A percentile compares a stretch with the other conserved stretches of the same genome.
Evolutionary conservation across 1,140 invertebrate genomes (phyloP).

Genomic region (Galleria mellonella): DNA sequence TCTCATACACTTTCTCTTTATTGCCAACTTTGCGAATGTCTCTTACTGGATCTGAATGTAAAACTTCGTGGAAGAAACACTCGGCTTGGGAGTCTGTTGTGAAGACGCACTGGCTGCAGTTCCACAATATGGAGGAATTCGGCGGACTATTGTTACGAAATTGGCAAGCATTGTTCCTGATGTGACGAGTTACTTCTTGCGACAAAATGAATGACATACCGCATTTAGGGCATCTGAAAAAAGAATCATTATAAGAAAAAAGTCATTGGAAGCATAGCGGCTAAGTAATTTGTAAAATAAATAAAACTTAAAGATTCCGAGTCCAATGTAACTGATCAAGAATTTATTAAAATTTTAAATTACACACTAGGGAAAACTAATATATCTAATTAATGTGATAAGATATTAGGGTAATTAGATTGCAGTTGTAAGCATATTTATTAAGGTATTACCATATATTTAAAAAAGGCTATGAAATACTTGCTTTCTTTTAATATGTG

Average conservation of each 20-base stretch:
- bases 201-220: slow-evolving; percentile 79
- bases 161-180: slow-evolving; percentile 75
- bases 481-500: slow-evolving; percentile 66
- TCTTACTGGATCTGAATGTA: slow-evolving; percentile 72
- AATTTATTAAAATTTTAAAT: too few species aligned
- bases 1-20: slow-evolving; percentile 47
- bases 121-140: slow-evolving; percentile 51
- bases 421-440: too few species aligned
- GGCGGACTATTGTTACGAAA: slow-evolving; percentile 32
- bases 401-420: too few species aligned
- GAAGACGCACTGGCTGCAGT: slow-evolving; percentile 64
- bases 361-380: too few species aligned
- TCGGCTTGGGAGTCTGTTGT: slow-evolving; percentile 74
- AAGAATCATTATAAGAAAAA: neutral
- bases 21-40: slow-evolving; percentile 34
- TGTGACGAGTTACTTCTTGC: slow-evolving; percentile 83
- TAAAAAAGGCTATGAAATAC: slow-evolving; percentile 7
- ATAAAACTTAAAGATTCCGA: too few species aligned
- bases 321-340: too few species aligned
- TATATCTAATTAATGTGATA: too few species aligned
- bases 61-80: slow-evolving; percentile 78
- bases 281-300: too few species aligned
- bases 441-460: too few species aligned
- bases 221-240: slow-evolving; percentile 79
- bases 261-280: too few species aligned